Evolutionary conservation across 1,140 invertebrate species (phyloP), one percentile per base, ranked within the genome.

Genomic region (Ceratosolen solmsi): DNA sequence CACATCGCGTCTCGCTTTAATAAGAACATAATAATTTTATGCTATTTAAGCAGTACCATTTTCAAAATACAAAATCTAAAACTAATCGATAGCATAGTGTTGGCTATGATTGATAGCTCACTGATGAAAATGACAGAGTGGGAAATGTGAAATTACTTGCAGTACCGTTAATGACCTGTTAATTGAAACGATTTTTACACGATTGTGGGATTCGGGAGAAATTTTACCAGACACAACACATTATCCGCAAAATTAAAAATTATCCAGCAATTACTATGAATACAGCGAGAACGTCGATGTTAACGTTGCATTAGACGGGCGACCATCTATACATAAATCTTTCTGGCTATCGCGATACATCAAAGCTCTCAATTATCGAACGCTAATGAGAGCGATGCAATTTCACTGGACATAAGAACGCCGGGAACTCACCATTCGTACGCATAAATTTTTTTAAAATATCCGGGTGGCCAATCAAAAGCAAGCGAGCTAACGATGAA

Each of bases 361-460:
- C 41, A 13, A 5, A 46, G 5, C 41, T 46, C n/a, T n/a, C 13
- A 46, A 13, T n/a, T n/a, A n/a, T n/a, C n/a, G n/a, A n/a, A n/a
- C n/a, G n/a, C n/a, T n/a, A n/a, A n/a, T n/a, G n/a, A n/a, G n/a
- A n/a, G n/a, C n/a, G n/a, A n/a, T n/a, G 41, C 5, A 13, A 46
- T 63, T 63, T 68, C 22, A 68, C 36, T 68, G 33, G 36, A 68
- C n/a, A 68, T 68, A 68, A 68, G 20, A 54, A 54, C 11, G 15
- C 63, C 63, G 36, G 20, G 15, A 30, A 68, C 38, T 33, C 15
- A 33, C 20, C 20, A 63, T 63, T 46, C 20, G 2, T 33, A 11
- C n/a, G n/a, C n/a, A n/a, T n/a, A 17, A 68, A 33, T 33, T 7
- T 38, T n/a, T 38, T 38, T 68, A 68, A 5, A 38, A 3, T 3